Percentiles rank a stretch among this genome's conserved stretches.
phyloP scores from a whole-genome alignment of 2,113 vertebrate genomes.

The Anguilla rostrata region DNA sequence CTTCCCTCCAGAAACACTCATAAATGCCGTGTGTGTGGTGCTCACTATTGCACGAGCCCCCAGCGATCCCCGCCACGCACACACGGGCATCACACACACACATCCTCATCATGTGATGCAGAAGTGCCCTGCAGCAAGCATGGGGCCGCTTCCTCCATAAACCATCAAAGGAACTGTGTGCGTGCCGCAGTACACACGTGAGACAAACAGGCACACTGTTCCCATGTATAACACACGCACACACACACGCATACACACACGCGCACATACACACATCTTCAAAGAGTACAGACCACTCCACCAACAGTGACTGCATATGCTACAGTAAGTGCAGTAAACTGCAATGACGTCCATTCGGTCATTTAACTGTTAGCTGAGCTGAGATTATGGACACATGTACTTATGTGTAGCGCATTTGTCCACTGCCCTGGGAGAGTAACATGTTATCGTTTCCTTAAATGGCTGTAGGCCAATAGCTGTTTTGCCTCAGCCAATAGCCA shows the following conservation, averaged over 20 bases:
- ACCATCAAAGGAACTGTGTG: constrained; percentile 2
- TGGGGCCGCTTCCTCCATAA: neutral
- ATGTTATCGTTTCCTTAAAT: neutral
- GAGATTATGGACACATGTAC: neutral
- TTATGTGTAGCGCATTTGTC: neutral
- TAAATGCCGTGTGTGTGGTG: neutral
- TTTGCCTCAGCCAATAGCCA: neutral
- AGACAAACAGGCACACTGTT: neutral
- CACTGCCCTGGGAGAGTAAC: neutral
- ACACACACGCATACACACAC: too few relatives aligned
- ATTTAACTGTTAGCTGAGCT: neutral
- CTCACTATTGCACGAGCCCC: neutral
- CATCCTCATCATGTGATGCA: neutral
- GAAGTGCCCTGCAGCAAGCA: neutral
- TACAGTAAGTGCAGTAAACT: too few relatives aligned
- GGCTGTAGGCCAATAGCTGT: neutral
- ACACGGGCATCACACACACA: neutral
- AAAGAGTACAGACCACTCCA: too few relatives aligned
- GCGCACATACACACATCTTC: too few relatives aligned
- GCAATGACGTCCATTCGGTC: too few relatives aligned
- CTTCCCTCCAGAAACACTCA: neutral
- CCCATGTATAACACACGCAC: neutral
- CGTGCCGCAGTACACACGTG: neutral
- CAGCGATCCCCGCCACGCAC: neutral
- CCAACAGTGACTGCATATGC: too few relatives aligned